Conservation (phyloP, 2,797 vertebrate species). For the Manis crassicaudata region DNA sequence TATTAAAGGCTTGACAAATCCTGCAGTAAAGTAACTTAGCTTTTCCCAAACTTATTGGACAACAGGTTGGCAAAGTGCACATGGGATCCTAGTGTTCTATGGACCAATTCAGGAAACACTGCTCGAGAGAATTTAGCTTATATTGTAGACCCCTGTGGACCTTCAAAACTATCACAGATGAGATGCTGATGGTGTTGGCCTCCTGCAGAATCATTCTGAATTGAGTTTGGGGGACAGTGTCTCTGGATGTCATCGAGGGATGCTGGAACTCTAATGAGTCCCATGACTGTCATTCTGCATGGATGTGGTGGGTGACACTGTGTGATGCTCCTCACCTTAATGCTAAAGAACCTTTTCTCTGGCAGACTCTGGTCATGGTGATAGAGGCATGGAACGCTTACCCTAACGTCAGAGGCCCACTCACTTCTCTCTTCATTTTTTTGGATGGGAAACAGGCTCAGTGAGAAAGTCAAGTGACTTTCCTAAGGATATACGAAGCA, state of each 20-base stretch:
- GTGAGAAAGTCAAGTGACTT: background rate
- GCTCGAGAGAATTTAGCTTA: slow-evolving; percentile 23
- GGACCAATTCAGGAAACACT: background rate
- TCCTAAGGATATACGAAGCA: background rate
- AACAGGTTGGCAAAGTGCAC: background rate
- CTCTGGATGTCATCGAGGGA: background rate
- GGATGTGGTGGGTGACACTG: background rate
- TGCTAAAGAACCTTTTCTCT: background rate
- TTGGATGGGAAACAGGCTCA: background rate
- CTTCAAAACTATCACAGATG: slow-evolving; percentile 50
- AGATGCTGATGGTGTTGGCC: slow-evolving; percentile 1
- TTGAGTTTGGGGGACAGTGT: background rate
- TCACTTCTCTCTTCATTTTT: background rate
- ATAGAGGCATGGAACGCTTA: background rate
- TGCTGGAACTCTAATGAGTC: background rate
- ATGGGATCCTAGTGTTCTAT: background rate
- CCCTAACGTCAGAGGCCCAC: background rate
- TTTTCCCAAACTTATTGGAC: background rate
- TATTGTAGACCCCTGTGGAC: background rate
- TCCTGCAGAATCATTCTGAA: background rate
- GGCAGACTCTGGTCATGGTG: background rate
- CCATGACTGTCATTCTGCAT: background rate
- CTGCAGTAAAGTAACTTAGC: background rate
- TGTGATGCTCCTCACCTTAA: background rate
- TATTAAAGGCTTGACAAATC: background rate